Evolutionary conservation across 2,797 vertebrate genomes (phyloP).

Genomic region (Uromys caudimaculatus): DNA sequence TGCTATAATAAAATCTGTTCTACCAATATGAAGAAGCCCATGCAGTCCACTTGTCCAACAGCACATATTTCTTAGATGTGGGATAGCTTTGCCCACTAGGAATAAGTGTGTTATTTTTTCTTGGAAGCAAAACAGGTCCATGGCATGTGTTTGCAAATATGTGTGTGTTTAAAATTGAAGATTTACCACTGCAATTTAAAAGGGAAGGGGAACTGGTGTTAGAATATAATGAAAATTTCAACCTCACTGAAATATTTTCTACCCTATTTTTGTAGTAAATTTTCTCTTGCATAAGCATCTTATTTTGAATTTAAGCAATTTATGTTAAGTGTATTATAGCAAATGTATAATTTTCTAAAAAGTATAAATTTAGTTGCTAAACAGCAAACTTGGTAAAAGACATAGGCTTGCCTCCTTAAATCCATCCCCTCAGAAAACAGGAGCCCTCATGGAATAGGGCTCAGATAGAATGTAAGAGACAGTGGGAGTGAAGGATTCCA

Average conservation of each 20-base stretch:
- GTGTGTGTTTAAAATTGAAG: not conserved
- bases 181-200: not conserved
- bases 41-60: not conserved
- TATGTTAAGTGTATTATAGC: not conserved
- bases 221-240: not conserved
- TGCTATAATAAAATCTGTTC: not conserved
- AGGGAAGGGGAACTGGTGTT: not conserved
- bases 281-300: not conserved
- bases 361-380: not conserved
- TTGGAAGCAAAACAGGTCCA: not conserved
- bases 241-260: not conserved
- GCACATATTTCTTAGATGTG: not conserved
- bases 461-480: not conserved
- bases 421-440: not conserved
- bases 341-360: not conserved
- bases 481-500: not conserved
- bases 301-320: constrained; percentile 22
- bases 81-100: not conserved
- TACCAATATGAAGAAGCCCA: not conserved
- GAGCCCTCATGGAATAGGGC: not conserved
- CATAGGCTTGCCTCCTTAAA: not conserved
- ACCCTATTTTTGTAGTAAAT: not conserved
- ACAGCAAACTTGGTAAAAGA: not conserved
- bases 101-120: not conserved
- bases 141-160: not conserved